Evolutionary conservation across 1,140 invertebrate species (phyloP).

Genomic region (Heliconius eleuchia): DNA sequence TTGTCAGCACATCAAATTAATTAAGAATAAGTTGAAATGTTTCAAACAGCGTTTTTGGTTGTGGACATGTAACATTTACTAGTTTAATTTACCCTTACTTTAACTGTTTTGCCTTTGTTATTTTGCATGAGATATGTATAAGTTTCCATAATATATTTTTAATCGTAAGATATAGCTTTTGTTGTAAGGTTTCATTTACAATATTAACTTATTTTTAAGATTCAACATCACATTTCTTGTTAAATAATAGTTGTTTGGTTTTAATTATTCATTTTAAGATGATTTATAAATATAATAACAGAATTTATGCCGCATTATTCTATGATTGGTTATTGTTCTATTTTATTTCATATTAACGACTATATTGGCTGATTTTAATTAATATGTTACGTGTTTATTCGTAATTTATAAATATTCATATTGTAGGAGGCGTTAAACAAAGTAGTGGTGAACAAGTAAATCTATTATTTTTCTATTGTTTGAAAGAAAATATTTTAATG

Average conservation of each 20-base stretch:
- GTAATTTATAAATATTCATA: background rate
- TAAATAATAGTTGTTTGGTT: background rate
- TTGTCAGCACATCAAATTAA: no score
- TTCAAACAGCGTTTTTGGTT: no score
- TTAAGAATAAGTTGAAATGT: no score
- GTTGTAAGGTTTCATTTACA: conserved; percentile 28
- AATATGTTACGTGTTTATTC: background rate
- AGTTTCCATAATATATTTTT: conserved; percentile 11
- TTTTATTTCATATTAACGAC: background rate
- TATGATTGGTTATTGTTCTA: background rate
- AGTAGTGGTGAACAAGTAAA: conserved; percentile 3
- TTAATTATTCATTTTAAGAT: background rate
- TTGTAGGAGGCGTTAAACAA: background rate
- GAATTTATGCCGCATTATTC: background rate
- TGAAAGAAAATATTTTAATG: conserved; percentile 45
- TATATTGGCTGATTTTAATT: background rate
- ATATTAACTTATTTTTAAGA: conserved; percentile 7
- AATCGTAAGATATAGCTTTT: background rate
- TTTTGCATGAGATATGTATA: background rate
- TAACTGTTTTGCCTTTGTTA: conserved; percentile 6
- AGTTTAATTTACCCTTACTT: background rate
- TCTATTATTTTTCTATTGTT: conserved; percentile 13
- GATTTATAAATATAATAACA: background rate
- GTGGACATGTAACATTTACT: background rate
- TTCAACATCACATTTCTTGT: conserved; percentile 6